Evolutionary conservation across 2,797 vertebrate species (phyloP), one percentile per base, ranked within the genome.

Genomic region (Enteromius fasciolatus): DNA sequence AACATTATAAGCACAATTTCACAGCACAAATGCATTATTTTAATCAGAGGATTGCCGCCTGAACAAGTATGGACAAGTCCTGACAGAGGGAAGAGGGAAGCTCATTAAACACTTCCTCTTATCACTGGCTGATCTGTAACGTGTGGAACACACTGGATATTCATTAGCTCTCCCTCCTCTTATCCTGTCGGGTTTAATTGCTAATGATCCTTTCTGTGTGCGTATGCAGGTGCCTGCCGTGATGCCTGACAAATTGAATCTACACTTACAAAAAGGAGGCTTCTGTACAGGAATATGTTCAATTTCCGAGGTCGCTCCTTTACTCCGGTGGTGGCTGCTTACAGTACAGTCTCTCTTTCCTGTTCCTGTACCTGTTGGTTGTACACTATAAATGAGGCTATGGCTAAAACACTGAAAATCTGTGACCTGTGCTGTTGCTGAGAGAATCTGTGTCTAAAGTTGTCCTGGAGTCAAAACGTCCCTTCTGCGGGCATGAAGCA

Each of bases 1-100:
- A 84, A 89, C 85, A 73, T 72, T 77, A 78, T 83, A 86, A 91
- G 89, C 63, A 87, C 90, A 88, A 93, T 92, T 92, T 91, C 88
- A 92, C 57, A 69, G 89, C 88, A 87, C 90, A 92, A 92, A 89
- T 88, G 85, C 87, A 91, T 91, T 91, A 91, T 89, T 90, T 85
- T 88, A 92, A 91, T 92, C 87, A 91, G 59, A 63, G 15, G 59
- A 84, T 83, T 76, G 80, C 33, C 3, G 76, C 76, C n/a, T 41
- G 28, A 63, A 57, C 72, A 83, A 63, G 57, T 31, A 80, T 3
- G 46, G 59, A 46, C 68, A 67, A 67, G 78, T 75, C 76, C 83
- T 78, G 81, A 83, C 79, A 69, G 79, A 83, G 79, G 50, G 61
- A 73, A 78, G 54, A 66, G 75, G 57, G 78, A 84, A 85, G 81